A percentile compares a stretch with the other conserved stretches of the same genome.
phyloP scores from a whole-genome alignment of 2,888 invertebrate species.

The Nematopogon swammerdamellus region DNA sequence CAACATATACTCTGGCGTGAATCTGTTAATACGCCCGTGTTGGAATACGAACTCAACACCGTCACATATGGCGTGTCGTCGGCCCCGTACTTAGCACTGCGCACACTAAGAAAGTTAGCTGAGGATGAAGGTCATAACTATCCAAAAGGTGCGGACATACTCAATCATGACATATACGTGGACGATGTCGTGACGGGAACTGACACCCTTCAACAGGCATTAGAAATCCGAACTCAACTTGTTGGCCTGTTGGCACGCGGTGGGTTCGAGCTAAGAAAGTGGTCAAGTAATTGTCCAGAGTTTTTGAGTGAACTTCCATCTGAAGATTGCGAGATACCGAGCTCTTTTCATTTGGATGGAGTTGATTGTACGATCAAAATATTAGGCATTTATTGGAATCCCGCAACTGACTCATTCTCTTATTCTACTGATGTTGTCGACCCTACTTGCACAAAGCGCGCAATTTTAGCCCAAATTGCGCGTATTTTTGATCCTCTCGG shows the following conservation, averaged over 20 bases:
- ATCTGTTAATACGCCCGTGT: neutral
- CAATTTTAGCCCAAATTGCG: constrained; percentile 1
- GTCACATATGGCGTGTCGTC: constrained; percentile 5
- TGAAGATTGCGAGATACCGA: neutral
- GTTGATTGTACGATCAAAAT: neutral
- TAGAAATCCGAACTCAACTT: neutral
- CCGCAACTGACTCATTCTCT: neutral
- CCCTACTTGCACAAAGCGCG: constrained; percentile 1
- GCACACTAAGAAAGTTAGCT: constrained; percentile 4
- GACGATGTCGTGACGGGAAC: neutral
- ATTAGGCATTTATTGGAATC: neutral
- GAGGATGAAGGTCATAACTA: constrained; percentile 1
- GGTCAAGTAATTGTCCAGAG: neutral
- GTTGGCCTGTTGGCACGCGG: neutral
- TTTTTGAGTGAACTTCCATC: neutral
- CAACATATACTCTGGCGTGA: constrained; percentile 5
- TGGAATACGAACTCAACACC: constrained; percentile 4
- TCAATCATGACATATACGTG: neutral
- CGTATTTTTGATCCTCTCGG: constrained; percentile 2
- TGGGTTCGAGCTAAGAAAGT: neutral
- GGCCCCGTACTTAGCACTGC: constrained; percentile 2
- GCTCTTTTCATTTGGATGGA: neutral
- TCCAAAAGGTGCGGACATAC: neutral
- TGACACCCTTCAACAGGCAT: neutral
- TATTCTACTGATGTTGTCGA: neutral